Percentiles rank a stretch among this genome's conserved stretches.
Conservation (phyloP, 2,113 vertebrate species). For the Origma solitaria region DNA sequence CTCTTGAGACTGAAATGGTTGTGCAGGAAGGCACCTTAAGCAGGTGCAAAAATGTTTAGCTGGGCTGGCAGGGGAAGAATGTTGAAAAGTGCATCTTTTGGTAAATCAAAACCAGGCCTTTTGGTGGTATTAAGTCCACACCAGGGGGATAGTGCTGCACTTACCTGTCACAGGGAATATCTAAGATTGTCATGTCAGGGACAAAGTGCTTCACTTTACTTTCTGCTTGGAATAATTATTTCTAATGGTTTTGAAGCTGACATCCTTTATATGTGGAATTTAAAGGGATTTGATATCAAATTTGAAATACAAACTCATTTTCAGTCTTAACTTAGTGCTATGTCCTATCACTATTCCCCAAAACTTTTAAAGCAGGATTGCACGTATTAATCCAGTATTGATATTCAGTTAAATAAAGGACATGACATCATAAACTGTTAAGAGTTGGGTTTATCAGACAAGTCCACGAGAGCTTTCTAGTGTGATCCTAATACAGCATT, state of each 20-base stretch:
- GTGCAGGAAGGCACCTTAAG: not conserved
- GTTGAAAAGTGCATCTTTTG: not conserved
- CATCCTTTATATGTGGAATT: not conserved
- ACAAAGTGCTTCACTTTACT: not conserved
- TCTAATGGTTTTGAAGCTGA: not conserved
- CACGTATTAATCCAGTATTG: not conserved
- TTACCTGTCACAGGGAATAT: not conserved
- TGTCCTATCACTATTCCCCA: not conserved
- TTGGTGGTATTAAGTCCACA: not conserved
- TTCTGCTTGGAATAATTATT: not conserved
- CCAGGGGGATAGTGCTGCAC: too few relatives aligned
- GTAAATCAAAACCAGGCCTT: not conserved
- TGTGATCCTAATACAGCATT: not conserved
- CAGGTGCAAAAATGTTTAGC: not conserved
- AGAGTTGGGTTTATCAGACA: not conserved
- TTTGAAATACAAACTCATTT: not conserved
- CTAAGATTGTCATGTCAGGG: not conserved
- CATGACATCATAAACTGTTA: not conserved
- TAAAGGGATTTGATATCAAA: not conserved
- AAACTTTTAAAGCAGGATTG: not conserved
- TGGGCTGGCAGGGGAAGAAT: not conserved
- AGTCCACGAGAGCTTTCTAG: not conserved
- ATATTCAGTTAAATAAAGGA: not conserved
- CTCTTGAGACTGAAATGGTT: not conserved
- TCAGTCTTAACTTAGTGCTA: not conserved